A percentile compares a stretch with the other conserved stretches of the same genome.
Evolutionary conservation across 2,888 invertebrate species (phyloP).

Genomic region (Copidosoma aretas): DNA sequence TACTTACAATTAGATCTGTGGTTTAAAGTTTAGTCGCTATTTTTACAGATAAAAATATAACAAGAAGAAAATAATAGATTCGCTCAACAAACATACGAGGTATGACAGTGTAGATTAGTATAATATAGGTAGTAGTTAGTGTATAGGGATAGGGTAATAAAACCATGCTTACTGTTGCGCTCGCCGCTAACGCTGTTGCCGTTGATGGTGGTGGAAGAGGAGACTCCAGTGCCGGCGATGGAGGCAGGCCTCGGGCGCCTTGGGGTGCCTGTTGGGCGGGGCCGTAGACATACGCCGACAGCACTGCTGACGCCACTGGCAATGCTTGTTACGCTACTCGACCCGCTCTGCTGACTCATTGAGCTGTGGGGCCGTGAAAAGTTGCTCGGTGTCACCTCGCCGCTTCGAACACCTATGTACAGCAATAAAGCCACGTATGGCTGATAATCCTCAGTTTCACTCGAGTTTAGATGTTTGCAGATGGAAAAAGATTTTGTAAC

Average conservation of each 20-base stretch:
- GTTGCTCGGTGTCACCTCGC: slow-evolving; percentile 77
- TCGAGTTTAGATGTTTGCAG: too few relatives aligned
- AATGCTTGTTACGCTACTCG: slow-evolving; percentile 62
- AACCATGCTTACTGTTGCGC: slow-evolving; percentile 63
- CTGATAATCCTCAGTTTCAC: not conserved
- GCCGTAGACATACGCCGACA: slow-evolving; percentile 65
- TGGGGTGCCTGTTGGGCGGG: slow-evolving; percentile 66
- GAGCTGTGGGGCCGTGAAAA: slow-evolving; percentile 88
- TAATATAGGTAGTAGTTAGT: not conserved
- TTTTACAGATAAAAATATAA: too few relatives aligned
- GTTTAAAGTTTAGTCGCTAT: too few relatives aligned
- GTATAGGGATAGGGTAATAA: slow-evolving; percentile 4
- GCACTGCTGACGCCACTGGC: slow-evolving; percentile 63
- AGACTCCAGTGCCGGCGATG: slow-evolving; percentile 85
- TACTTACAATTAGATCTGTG: too few relatives aligned
- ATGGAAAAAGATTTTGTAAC: too few relatives aligned
- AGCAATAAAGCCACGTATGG: not conserved
- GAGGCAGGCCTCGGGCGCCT: slow-evolving; percentile 81
- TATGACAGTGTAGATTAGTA: not conserved
- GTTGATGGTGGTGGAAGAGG: slow-evolving; percentile 49
- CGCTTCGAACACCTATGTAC: slow-evolving; percentile 72
- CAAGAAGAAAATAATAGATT: too few relatives aligned
- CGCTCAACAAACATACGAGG: too few relatives aligned
- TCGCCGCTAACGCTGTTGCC: slow-evolving; percentile 50
- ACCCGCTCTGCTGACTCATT: slow-evolving; percentile 74